Evolutionary conservation across 2,888 invertebrate genomes (phyloP).

Genomic region (Oxyteleia sp.): DNA sequence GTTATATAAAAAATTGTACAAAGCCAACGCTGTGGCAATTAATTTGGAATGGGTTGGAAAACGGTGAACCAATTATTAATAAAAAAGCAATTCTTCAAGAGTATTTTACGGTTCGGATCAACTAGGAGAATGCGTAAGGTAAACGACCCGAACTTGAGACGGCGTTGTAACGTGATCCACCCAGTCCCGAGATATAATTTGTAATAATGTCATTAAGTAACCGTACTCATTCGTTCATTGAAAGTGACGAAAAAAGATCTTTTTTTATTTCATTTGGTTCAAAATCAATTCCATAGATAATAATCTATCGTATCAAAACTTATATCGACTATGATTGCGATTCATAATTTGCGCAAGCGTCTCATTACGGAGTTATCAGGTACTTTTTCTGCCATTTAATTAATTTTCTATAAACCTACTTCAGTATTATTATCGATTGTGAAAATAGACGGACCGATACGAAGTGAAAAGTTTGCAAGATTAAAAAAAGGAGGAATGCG

Average conservation of each 20-base stretch:
- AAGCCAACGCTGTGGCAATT: slow-evolving; percentile 1
- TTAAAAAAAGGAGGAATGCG: slow-evolving; percentile 5
- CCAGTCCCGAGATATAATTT: slow-evolving; percentile 30
- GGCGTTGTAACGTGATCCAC: slow-evolving; percentile 42
- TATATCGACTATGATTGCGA: too few relatives aligned
- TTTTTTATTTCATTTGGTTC: too few relatives aligned
- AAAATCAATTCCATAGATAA: too few relatives aligned
- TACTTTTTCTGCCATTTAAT: too few relatives aligned
- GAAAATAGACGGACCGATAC: background rate
- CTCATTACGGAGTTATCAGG: too few relatives aligned
- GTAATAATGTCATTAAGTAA: slow-evolving; percentile 50
- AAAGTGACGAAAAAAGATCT: slow-evolving; percentile 1
- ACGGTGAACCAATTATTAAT: slow-evolving; percentile 5
- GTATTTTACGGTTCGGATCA: slow-evolving; percentile 9
- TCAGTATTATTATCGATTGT: slow-evolving; percentile 21
- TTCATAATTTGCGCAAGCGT: too few relatives aligned
- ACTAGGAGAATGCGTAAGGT: slow-evolving; percentile 43
- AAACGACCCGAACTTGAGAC: slow-evolving; percentile 62
- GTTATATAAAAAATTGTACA: slow-evolving; percentile 20
- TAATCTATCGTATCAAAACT: too few relatives aligned
- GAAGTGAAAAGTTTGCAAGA: background rate
- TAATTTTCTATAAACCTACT: slow-evolving; percentile 17
- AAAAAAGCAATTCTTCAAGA: slow-evolving; percentile 1
- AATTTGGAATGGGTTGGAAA: background rate
- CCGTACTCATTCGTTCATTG: slow-evolving; percentile 10